A percentile compares a stretch with the other conserved stretches of the same genome.
These are phyloP conservation scores for Pipistrellus pipistrellus DNA, from an alignment of 2,797 vertebrate species.

Conservation along the genomic window DNA sequence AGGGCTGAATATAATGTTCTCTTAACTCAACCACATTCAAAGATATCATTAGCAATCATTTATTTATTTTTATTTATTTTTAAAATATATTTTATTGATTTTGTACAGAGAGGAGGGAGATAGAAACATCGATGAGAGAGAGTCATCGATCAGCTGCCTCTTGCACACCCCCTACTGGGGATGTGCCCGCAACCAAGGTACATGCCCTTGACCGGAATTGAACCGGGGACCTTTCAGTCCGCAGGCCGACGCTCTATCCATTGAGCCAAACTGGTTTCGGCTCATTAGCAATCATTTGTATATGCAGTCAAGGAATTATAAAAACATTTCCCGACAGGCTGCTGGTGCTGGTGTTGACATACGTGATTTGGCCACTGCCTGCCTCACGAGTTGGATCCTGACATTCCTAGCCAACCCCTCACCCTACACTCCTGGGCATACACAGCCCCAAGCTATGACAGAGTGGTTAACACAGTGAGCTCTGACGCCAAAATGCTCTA, in stretches of 20 bases:
- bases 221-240: too few species aligned
- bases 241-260: too few species aligned
- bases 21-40: background rate
- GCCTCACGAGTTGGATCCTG: background rate
- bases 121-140: too few species aligned
- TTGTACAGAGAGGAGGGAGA: too few species aligned
- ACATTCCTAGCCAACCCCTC: background rate
- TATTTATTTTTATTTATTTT: too few species aligned
- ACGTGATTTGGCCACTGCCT: background rate
- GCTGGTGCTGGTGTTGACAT: background rate
- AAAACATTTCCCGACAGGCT: background rate
- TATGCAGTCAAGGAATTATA: background rate
- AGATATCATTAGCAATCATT: slow-evolving; percentile 45
- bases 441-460: background rate
- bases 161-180: too few species aligned
- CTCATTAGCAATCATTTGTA: too few species aligned
- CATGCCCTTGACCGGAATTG: too few species aligned
- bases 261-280: background rate
- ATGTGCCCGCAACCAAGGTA: too few species aligned
- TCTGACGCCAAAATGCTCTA: background rate
- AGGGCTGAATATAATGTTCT: background rate
- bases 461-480: background rate
- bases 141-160: too few species aligned
- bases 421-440: background rate
- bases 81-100: too few species aligned